Evolutionary conservation across 2,113 vertebrate genomes (phyloP).

Genomic region (Nyctibius bracteatus): DNA sequence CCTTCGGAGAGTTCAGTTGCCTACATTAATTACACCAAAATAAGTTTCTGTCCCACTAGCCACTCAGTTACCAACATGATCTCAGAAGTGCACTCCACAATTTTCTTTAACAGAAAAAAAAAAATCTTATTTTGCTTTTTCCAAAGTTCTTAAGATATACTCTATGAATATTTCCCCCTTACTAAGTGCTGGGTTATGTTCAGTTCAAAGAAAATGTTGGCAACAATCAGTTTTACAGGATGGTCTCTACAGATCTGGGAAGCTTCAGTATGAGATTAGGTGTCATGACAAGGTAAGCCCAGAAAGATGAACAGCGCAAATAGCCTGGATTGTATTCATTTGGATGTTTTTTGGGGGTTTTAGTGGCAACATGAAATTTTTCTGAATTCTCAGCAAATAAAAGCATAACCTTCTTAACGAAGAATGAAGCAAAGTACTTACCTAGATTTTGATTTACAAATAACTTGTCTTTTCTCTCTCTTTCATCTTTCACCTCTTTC

Average conservation of each 20-base stretch:
- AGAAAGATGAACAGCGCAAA: background rate
- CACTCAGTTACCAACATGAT: background rate
- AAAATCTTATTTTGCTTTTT: background rate
- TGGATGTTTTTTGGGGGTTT: background rate
- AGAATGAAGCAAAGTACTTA: background rate
- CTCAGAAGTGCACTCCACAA: background rate
- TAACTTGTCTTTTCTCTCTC: background rate
- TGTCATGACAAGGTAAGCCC: background rate
- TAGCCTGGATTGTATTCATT: background rate
- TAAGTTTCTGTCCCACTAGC: background rate
- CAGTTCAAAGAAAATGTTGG: background rate
- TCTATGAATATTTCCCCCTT: background rate
- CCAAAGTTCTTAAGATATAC: background rate
- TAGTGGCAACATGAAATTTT: background rate
- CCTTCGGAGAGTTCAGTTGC: background rate
- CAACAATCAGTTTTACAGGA: background rate
- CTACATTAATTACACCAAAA: background rate
- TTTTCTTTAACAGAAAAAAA: background rate
- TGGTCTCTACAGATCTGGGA: background rate
- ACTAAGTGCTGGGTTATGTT: background rate
- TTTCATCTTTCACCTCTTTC: background rate
- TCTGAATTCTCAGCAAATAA: background rate
- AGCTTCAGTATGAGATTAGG: background rate
- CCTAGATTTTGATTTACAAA: background rate
- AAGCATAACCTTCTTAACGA: background rate